phyloP scores from a whole-genome alignment of 2,113 vertebrate species.

The Lophotis ruficrista region DNA sequence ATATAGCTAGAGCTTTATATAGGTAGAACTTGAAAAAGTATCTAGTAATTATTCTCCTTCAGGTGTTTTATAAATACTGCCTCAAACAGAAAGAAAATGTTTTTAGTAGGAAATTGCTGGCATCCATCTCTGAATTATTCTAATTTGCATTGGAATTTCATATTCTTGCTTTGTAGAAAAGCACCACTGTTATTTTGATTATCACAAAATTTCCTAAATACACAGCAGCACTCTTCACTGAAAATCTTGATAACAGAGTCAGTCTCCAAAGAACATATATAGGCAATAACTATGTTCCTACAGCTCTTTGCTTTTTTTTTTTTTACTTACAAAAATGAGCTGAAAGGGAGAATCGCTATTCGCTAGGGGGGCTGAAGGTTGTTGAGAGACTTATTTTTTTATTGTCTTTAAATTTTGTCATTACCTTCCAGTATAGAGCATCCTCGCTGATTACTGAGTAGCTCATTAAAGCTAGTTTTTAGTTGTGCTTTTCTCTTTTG shows the following conservation, averaged over 20 bases:
- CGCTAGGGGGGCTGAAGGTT: not conserved
- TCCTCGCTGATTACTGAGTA: conserved; percentile 21
- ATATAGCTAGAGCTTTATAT: not conserved
- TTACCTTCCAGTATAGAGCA: not conserved
- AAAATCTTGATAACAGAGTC: not conserved
- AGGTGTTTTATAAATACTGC: not conserved
- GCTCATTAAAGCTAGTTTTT: conserved; percentile 30
- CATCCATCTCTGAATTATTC: not conserved
- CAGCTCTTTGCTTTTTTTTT: conserved; percentile 13
- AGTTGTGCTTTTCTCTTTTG: conserved; percentile 32
- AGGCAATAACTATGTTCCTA: not conserved
- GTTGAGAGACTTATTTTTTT: not conserved
- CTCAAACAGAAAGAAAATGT: not conserved
- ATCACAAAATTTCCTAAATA: conserved; percentile 11
- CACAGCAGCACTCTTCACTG: not conserved
- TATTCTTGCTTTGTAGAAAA: not conserved
- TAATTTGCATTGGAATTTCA: not conserved
- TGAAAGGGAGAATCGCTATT: conserved; percentile 19
- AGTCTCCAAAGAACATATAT: not conserved
- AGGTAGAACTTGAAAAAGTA: not conserved
- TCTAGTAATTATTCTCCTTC: not conserved
- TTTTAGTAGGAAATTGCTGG: not conserved
- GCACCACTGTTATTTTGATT: not conserved
- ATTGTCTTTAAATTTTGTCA: not conserved
- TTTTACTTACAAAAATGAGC: not conserved